Percentiles rank a stretch among this genome's conserved stretches.
phyloP scores from a whole-genome alignment of 2,797 vertebrate genomes.

The Onychomys arenicola region DNA sequence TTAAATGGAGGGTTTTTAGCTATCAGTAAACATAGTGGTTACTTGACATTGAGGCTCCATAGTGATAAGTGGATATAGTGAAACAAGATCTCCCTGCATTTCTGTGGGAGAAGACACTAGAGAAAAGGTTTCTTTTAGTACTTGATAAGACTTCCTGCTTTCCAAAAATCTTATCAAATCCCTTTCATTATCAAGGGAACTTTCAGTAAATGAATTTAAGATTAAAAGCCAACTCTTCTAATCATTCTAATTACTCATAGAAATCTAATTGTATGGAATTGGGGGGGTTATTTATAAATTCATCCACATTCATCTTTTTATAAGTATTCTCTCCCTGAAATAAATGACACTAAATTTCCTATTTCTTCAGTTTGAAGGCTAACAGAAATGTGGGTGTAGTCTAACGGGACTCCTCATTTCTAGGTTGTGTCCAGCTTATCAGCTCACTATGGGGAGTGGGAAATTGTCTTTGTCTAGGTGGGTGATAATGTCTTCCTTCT shows the following conservation, averaged over 20 bases:
- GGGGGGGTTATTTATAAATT: constrained; percentile 35
- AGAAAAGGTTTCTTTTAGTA: constrained; percentile 3
- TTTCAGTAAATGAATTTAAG: constrained; percentile 50
- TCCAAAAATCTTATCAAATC: constrained; percentile 35
- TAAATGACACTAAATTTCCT: constrained; percentile 15
- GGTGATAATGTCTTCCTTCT: constrained; percentile 82
- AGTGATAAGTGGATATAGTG: constrained; percentile 35
- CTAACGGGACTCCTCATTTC: constrained; percentile 50
- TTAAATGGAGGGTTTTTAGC: constrained; percentile 56
- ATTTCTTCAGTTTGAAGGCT: constrained; percentile 40
- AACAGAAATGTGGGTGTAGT: constrained; percentile 20
- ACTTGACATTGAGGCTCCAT: background rate
- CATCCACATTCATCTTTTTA: constrained; percentile 35
- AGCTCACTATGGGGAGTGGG: constrained; percentile 75
- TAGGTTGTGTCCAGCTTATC: constrained; percentile 65
- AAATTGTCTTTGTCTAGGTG: constrained; percentile 79
- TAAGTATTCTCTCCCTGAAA: constrained; percentile 48
- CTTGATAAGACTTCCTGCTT: constrained; percentile 24
- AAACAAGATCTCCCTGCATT: background rate
- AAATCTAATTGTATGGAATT: constrained; percentile 25
- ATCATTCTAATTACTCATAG: constrained; percentile 36
- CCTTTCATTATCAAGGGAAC: constrained; percentile 15
- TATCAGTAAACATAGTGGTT: background rate
- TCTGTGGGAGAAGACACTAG: background rate
- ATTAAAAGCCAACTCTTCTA: background rate